These are phyloP conservation scores for Tuberolachnus salignus DNA, from an alignment of 2,888 invertebrate genomes.

Conservation along the genomic window DNA sequence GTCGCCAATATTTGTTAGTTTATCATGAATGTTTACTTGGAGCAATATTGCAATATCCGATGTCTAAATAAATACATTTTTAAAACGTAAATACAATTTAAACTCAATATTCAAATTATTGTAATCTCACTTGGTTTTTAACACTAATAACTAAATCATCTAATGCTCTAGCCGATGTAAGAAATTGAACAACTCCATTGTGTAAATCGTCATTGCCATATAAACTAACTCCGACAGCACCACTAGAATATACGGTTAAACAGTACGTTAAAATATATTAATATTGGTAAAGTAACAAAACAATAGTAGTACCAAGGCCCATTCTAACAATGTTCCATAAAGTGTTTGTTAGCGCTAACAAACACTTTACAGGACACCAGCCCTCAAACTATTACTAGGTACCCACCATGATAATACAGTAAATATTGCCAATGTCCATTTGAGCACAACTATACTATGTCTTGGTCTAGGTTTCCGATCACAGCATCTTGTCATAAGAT, in stretches of 20 bases:
- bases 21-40: constrained; percentile 72
- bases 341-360: too few species aligned
- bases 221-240: constrained; percentile 85
- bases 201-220: constrained; percentile 95
- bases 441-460: constrained; percentile 83
- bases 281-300: neutral
- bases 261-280: neutral
- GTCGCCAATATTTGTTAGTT: constrained; percentile 75
- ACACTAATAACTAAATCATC: constrained; percentile 80
- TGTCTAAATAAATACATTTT: constrained; percentile 67
- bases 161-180: constrained; percentile 80
- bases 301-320: neutral
- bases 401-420: constrained; percentile 79
- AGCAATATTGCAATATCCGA: constrained; percentile 77
- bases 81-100: constrained; percentile 58
- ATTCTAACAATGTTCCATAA: too few species aligned
- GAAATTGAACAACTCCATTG: constrained; percentile 83
- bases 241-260: constrained; percentile 63
- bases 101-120: constrained; percentile 2
- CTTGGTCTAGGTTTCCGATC: constrained; percentile 89
- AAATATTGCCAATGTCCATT: constrained; percentile 65
- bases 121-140: constrained; percentile 74
- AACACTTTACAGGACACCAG: too few species aligned
- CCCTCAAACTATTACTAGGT: too few species aligned
- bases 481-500: constrained; percentile 93